phyloP scores from a whole-genome alignment of 2,113 vertebrate species.

The Prolemur simus region DNA sequence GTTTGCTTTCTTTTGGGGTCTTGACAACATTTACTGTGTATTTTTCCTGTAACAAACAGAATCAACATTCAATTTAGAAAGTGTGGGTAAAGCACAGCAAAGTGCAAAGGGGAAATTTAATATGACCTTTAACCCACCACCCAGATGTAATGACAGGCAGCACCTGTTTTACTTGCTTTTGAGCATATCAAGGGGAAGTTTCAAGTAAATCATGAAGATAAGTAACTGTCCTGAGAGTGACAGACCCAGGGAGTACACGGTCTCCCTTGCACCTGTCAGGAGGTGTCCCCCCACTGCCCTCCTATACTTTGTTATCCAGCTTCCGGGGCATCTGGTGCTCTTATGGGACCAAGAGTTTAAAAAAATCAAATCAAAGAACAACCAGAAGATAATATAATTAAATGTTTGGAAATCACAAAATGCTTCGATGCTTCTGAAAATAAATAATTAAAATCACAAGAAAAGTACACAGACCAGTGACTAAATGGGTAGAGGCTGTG shows the following conservation, averaged over 20 bases:
- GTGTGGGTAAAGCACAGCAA: conserved; percentile 3
- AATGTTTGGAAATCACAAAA: conserved; percentile 15
- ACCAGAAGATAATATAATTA: not conserved
- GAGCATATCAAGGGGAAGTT: not conserved
- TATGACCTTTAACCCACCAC: not conserved
- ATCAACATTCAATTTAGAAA: not conserved
- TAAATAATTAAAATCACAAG: not conserved
- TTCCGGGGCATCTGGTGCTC: not conserved
- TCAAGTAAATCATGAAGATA: not conserved
- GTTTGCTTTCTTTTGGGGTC: not conserved
- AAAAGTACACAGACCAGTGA: not conserved
- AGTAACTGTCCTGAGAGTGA: not conserved
- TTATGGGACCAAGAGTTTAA: not conserved
- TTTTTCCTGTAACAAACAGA: not conserved
- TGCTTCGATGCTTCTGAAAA: not conserved
- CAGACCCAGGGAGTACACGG: not conserved
- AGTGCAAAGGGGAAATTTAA: not conserved
- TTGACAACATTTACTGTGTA: not conserved
- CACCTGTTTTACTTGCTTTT: not conserved
- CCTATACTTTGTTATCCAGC: not conserved
- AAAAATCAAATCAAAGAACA: not conserved
- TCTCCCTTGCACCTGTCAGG: not conserved
- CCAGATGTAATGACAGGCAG: not conserved
- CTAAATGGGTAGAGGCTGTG: not conserved
- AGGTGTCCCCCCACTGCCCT: not conserved